Base-by-base conservation (phyloP, 2,797 vertebrate genomes). In the Eleutherodactylus coqui region DNA sequence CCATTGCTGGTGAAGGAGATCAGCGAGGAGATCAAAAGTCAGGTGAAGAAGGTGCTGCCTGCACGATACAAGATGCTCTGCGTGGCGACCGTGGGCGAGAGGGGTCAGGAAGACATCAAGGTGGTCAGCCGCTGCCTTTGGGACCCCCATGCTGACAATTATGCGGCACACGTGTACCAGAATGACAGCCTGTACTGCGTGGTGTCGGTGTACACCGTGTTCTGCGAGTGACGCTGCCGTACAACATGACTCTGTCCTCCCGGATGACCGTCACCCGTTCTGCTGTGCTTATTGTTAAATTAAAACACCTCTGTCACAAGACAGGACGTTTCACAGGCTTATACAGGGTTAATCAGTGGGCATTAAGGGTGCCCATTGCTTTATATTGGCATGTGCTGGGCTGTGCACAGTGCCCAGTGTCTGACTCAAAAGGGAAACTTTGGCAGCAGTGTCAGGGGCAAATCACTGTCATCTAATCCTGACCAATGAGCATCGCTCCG, bases 61-160 rank as follows among this genome's bases (percentile, higher is more conserved):
- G 36, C 84, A 5, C 86, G 89, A 17, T 91, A 89, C 87, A 89
- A 90, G 77, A 84, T 88, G 76, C 51, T 90, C 72, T 90, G 89
- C n/a, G 70, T 85, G 14, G 88, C 88, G 27, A 89, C 86, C 0
- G 69, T 90, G 70, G 88, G 88, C 1, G 78, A 88, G 47, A 70
- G 70, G 34, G 86, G 55, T 1, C 55, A 82, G n/a, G 89, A 85
- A 72, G 85, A 80, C 32, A 32, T 80, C 8, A 83, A 55, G 4
- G 80, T 90, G 72, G 89, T 89, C 47, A 91, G 88, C 85, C 89
- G 84, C n/a, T 88, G 85, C n/a, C 87, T 91, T 4, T 89, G 88
- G 88, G 87, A 90, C 67, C 58, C 58, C 14, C 47, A 88, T 21
- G 85, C 89, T 2, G 90, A 90, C 70, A 90, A 76, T n/a, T 89